Evolutionary conservation across 2,888 invertebrate genomes (phyloP), one percentile per base, ranked within the genome.

Genomic region (Aphodius granarius): DNA sequence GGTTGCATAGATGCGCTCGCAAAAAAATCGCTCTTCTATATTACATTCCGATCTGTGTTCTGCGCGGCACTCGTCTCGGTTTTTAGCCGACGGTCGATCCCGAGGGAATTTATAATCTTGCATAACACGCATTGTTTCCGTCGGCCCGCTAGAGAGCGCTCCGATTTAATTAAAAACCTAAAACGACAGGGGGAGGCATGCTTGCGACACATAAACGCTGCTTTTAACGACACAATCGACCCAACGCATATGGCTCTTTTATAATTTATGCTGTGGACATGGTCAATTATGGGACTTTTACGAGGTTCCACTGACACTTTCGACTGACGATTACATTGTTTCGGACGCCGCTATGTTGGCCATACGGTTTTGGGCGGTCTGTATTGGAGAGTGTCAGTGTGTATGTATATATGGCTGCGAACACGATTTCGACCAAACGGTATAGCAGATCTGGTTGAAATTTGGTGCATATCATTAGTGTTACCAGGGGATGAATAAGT

Each of bases 71-170:
- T 66, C 72, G 43, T 76, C 76, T 70, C 73, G 71, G 76, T 76
- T 76, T 76, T 73, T 73, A 68, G 73, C 73, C 71, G 18, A 16
- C 18, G 68, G 68, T 20, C 68, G 68, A 21, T n/a, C 68, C 20
- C 22, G 22, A 20, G 21, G 76, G 76, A 76, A 76, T 76, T 76
- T 76, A 76, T 76, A 76, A 76, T 76, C 76, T 76, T 76, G 73
- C 76, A 76, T 76, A 76, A 76, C 76, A 76, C 71, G 76, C 76
- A 76, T 76, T 76, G 76, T 76, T 76, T 73, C 71, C 23, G 22
- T 66, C 71, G 64, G 2, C 66, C 73, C 73, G 73, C 18, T 20
- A 68, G 64, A 17, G 66, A 70, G 20, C 43, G 43, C 43, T 62
- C n/a, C 72, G 75, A 62, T 73, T 76, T 76, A 76, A 76, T 76